Conservation (phyloP, 92 coral and sea anemone genomes). For the Metridium senile region DNA sequence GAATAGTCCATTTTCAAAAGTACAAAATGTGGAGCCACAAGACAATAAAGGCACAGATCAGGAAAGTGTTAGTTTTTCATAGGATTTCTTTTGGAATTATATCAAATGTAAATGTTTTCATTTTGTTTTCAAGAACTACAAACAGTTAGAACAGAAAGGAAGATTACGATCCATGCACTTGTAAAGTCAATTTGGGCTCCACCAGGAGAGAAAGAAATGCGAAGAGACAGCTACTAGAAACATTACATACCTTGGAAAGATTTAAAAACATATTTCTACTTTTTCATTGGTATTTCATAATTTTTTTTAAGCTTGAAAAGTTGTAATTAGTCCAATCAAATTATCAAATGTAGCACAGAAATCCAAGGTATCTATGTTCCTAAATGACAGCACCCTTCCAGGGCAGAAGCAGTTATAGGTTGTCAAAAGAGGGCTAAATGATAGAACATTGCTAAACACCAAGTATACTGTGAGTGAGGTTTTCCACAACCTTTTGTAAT, state of each 20-base stretch:
- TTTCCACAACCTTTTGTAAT: neutral
- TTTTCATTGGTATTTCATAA: too few relatives aligned
- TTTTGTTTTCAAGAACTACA: neutral
- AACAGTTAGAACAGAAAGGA: neutral
- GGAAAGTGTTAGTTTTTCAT: neutral
- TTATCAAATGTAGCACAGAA: too few relatives aligned
- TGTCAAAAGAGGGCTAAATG: neutral
- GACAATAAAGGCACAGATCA: conserved; percentile 22
- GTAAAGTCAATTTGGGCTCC: conserved; percentile 28
- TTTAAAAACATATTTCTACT: neutral
- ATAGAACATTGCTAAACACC: conserved; percentile 6
- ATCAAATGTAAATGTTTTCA: neutral
- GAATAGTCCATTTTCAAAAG: conserved; percentile 5
- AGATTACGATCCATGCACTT: conserved; percentile 32
- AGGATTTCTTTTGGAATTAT: neutral
- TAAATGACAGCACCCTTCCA: neutral
- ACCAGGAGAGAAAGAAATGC: conserved; percentile 8
- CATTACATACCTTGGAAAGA: neutral
- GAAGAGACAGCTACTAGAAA: neutral
- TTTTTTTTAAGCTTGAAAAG: neutral
- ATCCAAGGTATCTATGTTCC: conserved; percentile 10
- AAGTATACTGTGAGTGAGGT: neutral
- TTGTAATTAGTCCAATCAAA: neutral
- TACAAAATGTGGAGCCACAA: conserved; percentile 21
- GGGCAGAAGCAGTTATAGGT: conserved; percentile 13